These are phyloP conservation scores for Notoglanidium macrostoma DNA, from an alignment of 2,797 vertebrate species.

Conservation along the genomic window DNA sequence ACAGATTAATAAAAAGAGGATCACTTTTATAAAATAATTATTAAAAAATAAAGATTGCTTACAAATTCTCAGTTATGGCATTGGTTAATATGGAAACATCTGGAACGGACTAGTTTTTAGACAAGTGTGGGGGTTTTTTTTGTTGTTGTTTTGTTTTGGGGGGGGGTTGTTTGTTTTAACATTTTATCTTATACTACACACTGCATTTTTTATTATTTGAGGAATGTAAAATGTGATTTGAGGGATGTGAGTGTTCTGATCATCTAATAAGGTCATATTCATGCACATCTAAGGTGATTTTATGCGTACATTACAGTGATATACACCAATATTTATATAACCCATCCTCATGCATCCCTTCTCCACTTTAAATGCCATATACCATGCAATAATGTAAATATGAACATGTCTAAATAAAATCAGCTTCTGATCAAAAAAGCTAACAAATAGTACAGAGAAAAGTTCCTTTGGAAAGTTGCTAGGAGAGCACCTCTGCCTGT, in stretches of 20 bases:
- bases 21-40: neutral
- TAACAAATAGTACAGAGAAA: neutral
- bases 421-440: neutral
- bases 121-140: neutral
- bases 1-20: neutral
- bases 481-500: neutral
- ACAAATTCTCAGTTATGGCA: neutral
- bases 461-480: neutral
- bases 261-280: neutral
- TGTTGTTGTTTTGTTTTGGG: neutral
- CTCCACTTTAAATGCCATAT: neutral
- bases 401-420: neutral
- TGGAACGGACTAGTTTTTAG: neutral
- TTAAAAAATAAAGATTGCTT: neutral
- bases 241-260: neutral
- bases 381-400: neutral
- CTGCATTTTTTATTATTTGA: neutral
- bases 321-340: neutral
- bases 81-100: neutral
- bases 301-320: neutral
- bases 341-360: neutral
- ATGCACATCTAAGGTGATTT: neutral
- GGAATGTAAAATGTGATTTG: neutral
- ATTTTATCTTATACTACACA: neutral
- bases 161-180: neutral